Evolutionary conservation across 2,113 vertebrate species (phyloP).

Genomic region (Corvus cornix): DNA sequence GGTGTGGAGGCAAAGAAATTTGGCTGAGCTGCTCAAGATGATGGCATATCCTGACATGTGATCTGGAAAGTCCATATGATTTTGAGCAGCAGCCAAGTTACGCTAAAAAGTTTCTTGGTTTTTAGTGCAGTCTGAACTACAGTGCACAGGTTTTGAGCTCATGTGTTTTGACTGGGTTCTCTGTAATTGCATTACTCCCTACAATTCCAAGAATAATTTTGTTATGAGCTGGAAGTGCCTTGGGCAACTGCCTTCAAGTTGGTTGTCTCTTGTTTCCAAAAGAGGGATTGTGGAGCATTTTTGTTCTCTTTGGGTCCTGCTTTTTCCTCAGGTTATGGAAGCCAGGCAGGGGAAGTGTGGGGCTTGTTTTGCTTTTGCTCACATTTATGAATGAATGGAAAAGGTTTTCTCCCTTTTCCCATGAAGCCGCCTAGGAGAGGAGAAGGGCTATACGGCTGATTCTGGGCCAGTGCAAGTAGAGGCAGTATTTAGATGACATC

Average conservation of each 20-base stretch:
- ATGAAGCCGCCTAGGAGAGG: not conserved
- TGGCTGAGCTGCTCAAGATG: not conserved
- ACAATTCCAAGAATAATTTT: not conserved
- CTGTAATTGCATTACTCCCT: not conserved
- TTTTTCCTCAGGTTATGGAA: not conserved
- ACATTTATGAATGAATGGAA: not conserved
- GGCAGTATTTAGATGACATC: not conserved
- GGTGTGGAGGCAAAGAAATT: not conserved
- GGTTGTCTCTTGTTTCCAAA: not conserved
- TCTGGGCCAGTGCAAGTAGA: not conserved
- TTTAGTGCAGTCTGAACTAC: not conserved
- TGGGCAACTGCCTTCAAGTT: not conserved
- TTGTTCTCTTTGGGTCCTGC: not conserved
- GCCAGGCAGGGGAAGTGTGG: not conserved
- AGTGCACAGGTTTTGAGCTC: not conserved
- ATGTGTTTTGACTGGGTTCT: not conserved
- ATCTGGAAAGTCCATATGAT: not conserved
- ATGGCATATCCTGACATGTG: not conserved
- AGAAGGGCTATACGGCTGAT: not conserved
- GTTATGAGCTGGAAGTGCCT: not conserved
- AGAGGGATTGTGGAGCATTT: not conserved
- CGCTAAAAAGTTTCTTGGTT: not conserved
- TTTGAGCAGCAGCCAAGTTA: not conserved
- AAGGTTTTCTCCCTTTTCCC: not conserved
- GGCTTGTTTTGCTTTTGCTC: not conserved